Percentiles rank a stretch among this genome's conserved stretches.
Evolutionary conservation across 2,797 vertebrate species (phyloP).

Genomic region (Psittacula derbiana): DNA sequence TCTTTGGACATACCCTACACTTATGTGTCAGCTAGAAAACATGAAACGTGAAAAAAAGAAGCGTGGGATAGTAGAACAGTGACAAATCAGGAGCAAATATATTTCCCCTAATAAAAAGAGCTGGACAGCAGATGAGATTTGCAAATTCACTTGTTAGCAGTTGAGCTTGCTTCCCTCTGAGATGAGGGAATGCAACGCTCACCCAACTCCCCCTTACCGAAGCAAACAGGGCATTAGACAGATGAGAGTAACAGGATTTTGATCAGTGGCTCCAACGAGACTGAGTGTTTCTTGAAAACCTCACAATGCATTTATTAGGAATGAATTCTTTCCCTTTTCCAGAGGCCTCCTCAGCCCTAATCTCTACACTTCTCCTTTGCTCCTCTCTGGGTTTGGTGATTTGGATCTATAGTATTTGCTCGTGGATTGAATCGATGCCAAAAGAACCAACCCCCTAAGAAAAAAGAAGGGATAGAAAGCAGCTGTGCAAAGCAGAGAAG

Average conservation of each 20-base stretch:
- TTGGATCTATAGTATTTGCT: slow-evolving; percentile 16
- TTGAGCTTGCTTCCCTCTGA: neutral
- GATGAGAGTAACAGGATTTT: neutral
- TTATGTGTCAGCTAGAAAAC: neutral
- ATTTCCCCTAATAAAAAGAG: neutral
- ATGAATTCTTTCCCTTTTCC: slow-evolving; percentile 44
- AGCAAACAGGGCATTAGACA: neutral
- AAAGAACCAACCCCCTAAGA: neutral
- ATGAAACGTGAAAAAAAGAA: neutral
- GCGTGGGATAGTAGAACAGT: neutral
- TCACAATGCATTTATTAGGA: slow-evolving; percentile 30
- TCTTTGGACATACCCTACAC: neutral
- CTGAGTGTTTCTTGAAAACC: slow-evolving; percentile 24
- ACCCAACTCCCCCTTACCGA: neutral
- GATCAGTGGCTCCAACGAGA: neutral
- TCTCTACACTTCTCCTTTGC: slow-evolving; percentile 15
- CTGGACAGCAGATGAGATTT: neutral
- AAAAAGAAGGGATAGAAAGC: neutral
- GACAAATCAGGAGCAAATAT: neutral
- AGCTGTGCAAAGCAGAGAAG: slow-evolving; percentile 25
- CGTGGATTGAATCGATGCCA: slow-evolving; percentile 3
- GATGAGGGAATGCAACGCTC: neutral
- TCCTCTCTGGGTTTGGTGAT: slow-evolving; percentile 17
- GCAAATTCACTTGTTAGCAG: neutral
- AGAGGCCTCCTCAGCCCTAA: slow-evolving; percentile 39